Evolutionary conservation across 2,888 invertebrate species (phyloP), one percentile per base, ranked within the genome.

Genomic region (Thereva unica): DNA sequence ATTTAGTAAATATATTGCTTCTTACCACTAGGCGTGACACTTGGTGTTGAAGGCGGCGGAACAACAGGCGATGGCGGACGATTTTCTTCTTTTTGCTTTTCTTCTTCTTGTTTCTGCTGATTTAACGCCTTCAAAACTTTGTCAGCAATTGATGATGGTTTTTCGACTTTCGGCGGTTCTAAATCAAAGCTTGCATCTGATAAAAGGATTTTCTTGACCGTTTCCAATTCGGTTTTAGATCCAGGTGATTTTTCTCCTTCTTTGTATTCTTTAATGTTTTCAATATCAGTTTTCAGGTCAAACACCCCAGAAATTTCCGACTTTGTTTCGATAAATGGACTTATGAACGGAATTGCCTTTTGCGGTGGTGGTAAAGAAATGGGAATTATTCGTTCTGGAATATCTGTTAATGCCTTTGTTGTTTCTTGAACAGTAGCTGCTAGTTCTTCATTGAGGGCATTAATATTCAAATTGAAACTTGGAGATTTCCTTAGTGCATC

Each of bases 71-170:
- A 75, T 23, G 72, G 71, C 5, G 74, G 71, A 0, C 75, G 74
- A 42, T 74, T 64, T 7, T 77, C 78, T 42, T 75, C 72, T 67
- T 78, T 78, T 5, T 76, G 34, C 41, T 49, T 66, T 10, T 74
- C 73, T 79, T 82, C 77, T 64, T 80, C 76, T 82, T 86, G 71
- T 82, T 86, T 77, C 82, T 86, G 78, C 81, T 86, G 77, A 80
- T 84, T 80, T 4, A 81, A 77, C 5, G 86, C 86, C 75, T 86
- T 85, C 0, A 87, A 79, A 4, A 87, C 82, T 74, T 86, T 86
- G 71, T 87, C 87, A 0, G 86, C 86, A 72, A 87, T 87, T 69
- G 87, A 86, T 0, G 85, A 84, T n/a, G 78, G 76, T 59, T 78
- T 78, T 55, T 80, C 80, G 38, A 77, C 75, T 66, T 79, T 80